These are phyloP conservation scores for Orthonevra nobilis DNA, from an alignment of 2,888 invertebrate species.

Conservation along the genomic window DNA sequence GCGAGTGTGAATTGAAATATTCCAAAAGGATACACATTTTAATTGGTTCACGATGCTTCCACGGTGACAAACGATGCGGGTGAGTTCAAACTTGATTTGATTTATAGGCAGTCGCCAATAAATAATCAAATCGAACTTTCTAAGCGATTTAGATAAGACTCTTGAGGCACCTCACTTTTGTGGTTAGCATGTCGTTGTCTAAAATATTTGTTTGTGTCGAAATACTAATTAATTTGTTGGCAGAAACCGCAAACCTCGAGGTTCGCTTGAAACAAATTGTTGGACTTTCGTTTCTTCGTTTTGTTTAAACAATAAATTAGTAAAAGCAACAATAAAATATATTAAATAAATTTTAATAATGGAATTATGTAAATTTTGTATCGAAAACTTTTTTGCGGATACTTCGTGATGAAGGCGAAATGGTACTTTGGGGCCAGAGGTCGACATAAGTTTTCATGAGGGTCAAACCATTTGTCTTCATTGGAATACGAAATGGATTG, in stretches of 20 bases:
- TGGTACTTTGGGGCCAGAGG: background rate
- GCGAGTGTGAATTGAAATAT: slow-evolving; percentile 13
- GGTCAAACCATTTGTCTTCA: no score
- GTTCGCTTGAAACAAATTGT: no score
- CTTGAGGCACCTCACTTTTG: no score
- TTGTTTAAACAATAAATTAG: slow-evolving; percentile 14
- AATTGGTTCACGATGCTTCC: slow-evolving; percentile 8
- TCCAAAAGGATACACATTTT: slow-evolving; percentile 5
- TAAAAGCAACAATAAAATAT: slow-evolving; percentile 10
- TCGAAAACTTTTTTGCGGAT: no score
- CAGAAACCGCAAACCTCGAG: slow-evolving; percentile 2
- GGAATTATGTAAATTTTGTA: slow-evolving; percentile 31
- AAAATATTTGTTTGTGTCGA: slow-evolving; percentile 1
- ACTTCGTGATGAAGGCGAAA: background rate
- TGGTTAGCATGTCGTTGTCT: background rate
- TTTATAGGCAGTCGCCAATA: background rate
- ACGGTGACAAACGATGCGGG: slow-evolving; percentile 10
- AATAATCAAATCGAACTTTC: slow-evolving; percentile 5
- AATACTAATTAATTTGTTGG: slow-evolving; percentile 2
- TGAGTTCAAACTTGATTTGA: background rate
- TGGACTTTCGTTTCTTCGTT: slow-evolving; percentile 21
- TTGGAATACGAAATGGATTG: no score
- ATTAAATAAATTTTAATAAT: slow-evolving; percentile 15
- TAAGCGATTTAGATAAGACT: background rate
- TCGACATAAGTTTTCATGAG: background rate